Percentiles rank a stretch among this genome's conserved stretches.
These are phyloP conservation scores for Neosilurus mollespiculum DNA, from an alignment of 2,797 vertebrate genomes.

Conservation along the genomic window DNA sequence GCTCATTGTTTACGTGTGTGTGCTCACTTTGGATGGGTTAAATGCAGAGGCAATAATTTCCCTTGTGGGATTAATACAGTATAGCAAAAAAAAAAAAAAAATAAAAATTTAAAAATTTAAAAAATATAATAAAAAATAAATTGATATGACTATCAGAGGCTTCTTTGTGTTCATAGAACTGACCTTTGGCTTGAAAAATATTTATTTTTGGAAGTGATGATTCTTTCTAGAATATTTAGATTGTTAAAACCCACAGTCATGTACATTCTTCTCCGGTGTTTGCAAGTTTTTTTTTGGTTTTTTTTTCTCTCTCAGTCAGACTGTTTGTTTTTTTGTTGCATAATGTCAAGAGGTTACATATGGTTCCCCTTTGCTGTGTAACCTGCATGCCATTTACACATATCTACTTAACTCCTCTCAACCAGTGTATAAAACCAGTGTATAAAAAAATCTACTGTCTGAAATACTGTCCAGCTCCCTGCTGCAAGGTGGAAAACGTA, in stretches of 20 bases:
- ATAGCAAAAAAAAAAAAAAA: too few species aligned
- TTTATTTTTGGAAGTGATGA: constrained; percentile 25
- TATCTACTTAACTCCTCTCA: constrained; percentile 3
- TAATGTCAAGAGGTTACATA: constrained; percentile 6
- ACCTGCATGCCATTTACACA: constrained; percentile 4
- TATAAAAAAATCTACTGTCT: too few species aligned
- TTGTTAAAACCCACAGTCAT: constrained; percentile 24
- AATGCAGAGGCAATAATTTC: too few species aligned
- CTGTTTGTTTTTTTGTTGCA: neutral
- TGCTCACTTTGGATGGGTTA: too few species aligned
- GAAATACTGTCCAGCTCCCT: neutral
- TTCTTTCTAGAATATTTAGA: constrained; percentile 29
- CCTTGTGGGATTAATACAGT: too few species aligned
- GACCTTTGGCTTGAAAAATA: constrained; percentile 14
- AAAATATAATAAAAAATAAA: too few species aligned
- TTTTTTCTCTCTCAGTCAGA: neutral
- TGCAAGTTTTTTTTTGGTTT: neutral
- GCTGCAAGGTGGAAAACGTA: neutral
- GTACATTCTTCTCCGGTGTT: neutral
- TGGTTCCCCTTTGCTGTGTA: constrained; percentile 18
- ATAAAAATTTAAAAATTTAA: too few species aligned
- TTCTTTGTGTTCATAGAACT: neutral
- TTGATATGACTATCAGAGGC: neutral
- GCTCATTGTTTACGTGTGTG: too few species aligned
- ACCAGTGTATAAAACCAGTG: too few species aligned